Conservation (phyloP, 64 coral and sea anemone genomes). For the Stichodactyla mertensii region DNA sequence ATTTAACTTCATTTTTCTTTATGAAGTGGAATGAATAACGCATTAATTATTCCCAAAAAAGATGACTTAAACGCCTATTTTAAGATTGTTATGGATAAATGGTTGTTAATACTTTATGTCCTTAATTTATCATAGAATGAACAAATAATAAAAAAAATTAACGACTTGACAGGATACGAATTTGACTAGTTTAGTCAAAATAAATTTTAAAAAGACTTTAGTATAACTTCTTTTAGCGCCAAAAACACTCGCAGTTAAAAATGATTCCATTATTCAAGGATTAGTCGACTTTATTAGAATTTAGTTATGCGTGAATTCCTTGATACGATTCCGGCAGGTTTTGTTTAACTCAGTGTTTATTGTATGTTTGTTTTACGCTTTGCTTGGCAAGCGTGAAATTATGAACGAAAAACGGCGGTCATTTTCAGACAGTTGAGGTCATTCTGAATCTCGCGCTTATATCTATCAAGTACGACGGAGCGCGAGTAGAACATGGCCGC, state of each 20-base stretch:
- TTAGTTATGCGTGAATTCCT: not conserved
- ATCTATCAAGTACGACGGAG: not conserved
- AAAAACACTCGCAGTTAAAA: too few species aligned
- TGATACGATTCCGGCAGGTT: not conserved
- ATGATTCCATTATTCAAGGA: too few species aligned
- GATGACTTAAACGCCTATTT: too few species aligned
- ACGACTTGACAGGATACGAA: too few species aligned
- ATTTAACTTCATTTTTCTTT: too few species aligned
- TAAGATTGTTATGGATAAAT: too few species aligned
- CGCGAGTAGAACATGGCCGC: not conserved
- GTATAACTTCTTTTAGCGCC: not conserved
- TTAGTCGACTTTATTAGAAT: too few species aligned
- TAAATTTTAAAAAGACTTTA: too few species aligned
- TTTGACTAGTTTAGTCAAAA: too few species aligned
- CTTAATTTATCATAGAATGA: not conserved
- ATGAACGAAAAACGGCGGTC: not conserved
- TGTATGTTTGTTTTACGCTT: not conserved
- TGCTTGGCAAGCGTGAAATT: not conserved
- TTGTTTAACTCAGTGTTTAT: not conserved
- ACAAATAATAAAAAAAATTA: not conserved
- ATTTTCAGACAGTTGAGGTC: not conserved
- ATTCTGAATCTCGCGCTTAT: not conserved
- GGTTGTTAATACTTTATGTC: not conserved
- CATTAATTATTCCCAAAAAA: too few species aligned
- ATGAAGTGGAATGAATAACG: too few species aligned